Conservation (phyloP, 2,113 vertebrate species). For the Hippocampus abdominalis region DNA sequence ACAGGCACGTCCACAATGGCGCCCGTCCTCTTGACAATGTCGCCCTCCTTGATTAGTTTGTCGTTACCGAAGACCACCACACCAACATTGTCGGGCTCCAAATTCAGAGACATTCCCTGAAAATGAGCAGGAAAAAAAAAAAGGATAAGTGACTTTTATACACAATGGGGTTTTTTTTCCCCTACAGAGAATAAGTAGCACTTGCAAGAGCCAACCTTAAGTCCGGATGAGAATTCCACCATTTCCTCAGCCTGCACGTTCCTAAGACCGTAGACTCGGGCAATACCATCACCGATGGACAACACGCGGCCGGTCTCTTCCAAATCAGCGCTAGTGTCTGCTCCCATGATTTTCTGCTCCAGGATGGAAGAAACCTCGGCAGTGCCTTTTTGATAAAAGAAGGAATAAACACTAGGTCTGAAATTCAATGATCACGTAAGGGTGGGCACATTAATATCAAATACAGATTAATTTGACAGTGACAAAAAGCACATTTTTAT, state of each 20-base stretch:
- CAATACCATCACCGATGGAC: slow-evolving; percentile 95
- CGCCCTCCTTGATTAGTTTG: slow-evolving; percentile 96
- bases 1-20: slow-evolving; percentile 97
- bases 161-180: background rate
- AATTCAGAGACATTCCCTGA: slow-evolving; percentile 97
- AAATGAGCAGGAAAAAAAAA: slow-evolving; percentile 2
- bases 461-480: too few relatives aligned
- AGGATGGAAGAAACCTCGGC: slow-evolving; percentile 95
- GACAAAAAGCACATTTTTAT: too few relatives aligned
- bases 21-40: slow-evolving; percentile 93
- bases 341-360: slow-evolving; percentile 91
- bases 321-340: slow-evolving; percentile 84
- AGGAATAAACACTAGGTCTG: background rate
- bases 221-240: slow-evolving; percentile 97
- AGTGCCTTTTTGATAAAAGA: slow-evolving; percentile 71
- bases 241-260: slow-evolving; percentile 98
- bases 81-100: slow-evolving; percentile 97
- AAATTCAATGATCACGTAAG: background rate
- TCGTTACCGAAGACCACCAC: slow-evolving; percentile 98
- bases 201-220: slow-evolving; percentile 76
- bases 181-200: background rate
- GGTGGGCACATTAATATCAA: background rate
- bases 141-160: background rate
- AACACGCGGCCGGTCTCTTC: slow-evolving; percentile 94
- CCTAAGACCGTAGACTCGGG: slow-evolving; percentile 89